Evolutionary conservation across 2,113 vertebrate species (phyloP).

Genomic region (Rattus rattus): DNA sequence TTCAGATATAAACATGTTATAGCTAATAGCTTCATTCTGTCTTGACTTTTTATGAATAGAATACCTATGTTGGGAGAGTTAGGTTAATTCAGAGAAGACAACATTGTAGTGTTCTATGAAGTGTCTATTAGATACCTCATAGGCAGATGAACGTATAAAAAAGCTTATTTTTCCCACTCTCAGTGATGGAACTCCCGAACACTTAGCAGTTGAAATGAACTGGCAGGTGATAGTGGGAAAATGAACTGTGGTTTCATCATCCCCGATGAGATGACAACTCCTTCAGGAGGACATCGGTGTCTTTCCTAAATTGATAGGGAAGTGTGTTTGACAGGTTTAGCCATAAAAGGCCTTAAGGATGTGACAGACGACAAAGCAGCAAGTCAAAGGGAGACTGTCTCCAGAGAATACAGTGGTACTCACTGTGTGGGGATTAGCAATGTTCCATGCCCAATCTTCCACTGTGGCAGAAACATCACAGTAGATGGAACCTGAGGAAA

Average conservation of each 20-base stretch:
- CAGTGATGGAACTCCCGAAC: background rate
- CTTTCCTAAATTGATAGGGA: background rate
- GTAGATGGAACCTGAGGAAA: background rate
- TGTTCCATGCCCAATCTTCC: too few relatives aligned
- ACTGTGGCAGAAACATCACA: background rate
- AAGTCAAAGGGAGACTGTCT: background rate
- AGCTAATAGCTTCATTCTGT: constrained; percentile 1
- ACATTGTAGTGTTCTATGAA: background rate
- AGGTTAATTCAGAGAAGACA: background rate
- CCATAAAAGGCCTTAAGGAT: background rate
- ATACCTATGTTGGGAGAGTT: background rate
- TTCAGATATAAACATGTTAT: constrained; percentile 19
- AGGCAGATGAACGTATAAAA: background rate
- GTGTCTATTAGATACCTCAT: background rate
- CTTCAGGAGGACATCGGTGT: background rate
- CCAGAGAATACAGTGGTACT: background rate
- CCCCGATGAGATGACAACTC: background rate
- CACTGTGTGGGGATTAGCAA: background rate
- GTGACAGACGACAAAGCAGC: background rate
- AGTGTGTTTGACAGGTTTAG: background rate
- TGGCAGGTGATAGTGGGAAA: background rate
- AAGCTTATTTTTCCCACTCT: background rate
- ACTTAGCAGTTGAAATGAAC: background rate
- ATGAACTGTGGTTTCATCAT: constrained; percentile 41
- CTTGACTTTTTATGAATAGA: constrained; percentile 28